Evolutionary conservation across 1,140 invertebrate genomes (phyloP), one percentile per base, ranked within the genome.

Genomic region (Schlechtendalia chinensis): DNA sequence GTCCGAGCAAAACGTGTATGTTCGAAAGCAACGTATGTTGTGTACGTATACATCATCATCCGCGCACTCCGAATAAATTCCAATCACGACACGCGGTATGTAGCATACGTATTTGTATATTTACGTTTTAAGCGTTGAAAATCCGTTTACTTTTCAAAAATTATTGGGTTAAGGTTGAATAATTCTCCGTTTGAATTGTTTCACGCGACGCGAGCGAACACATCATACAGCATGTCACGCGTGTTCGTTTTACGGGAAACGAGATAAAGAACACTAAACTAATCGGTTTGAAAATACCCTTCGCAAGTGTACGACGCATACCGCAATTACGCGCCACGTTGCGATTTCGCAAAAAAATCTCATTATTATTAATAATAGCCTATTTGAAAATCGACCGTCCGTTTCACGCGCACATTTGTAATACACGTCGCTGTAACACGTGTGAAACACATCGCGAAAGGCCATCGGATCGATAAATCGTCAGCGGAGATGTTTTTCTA

Each of bases 131-230:
- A 39, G 32, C 3, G 32, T 67, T 67, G 39, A 1, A 47, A 67
- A 67, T 67, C 39, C 1, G 16, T 67, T 45, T 45, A 67, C 63
- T 67, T 67, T 59, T 4, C 45, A 17, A 29, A 65, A 39, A 39
- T 67, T 22, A 67, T 67, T 67, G n/a, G 32, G 63, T 47, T 45
- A 67, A 67, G n/a, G 11, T 67, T 47, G n/a, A 45, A 67, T n/a
- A 14, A 22, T 45, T 22, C n/a, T 22, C 14, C 1, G 14, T 45
- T 47, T 22, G n/a, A 45, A 22, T 67, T 67, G 1, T 47, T 22
- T 12, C 6, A 24, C 14, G 32, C 32, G 32, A 39, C 32, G 8
- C 32, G 8, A 39, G 32, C n/a, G n/a, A n/a, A n/a, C n/a, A n/a
- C n/a, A n/a, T n/a, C n/a, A n/a, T n/a, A n/a, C n/a, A n/a, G n/a